Evolutionary conservation across 92 coral and sea anemone species (phyloP), one percentile per base, ranked within the genome.

Genomic region (Plumapathes pennacea): DNA sequence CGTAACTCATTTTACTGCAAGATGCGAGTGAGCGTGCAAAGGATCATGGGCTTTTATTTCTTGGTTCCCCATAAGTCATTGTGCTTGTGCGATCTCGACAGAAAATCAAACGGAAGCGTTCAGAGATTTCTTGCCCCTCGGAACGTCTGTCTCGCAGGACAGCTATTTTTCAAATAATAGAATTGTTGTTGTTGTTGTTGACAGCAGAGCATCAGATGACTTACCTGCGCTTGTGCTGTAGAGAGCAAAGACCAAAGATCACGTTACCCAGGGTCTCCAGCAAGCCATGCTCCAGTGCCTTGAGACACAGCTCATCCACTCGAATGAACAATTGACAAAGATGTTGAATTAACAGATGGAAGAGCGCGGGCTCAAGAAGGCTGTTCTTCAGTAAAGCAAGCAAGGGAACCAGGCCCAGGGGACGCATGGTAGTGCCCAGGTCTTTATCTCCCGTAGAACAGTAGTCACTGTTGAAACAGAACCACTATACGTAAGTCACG

Each of bases 211-310:
- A n/a, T n/a, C n/a, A n/a, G 47, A 14, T n/a, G 28, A 39, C 12
- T 27, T 67, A 92, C 98, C 89, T 77, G 21, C 81, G 79, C 13
- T 64, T 77, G 67, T 84, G 64, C 32, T 69, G 85, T 18, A 85
- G 54, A 10, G 74, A 41, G 30, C 94, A 78, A 36, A 92, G 59
- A 7, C 89, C 90, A 38, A 69, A 62, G 13, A 82, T 66, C 38
- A 85, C 94, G 53, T 88, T 92, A 37, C 88, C 82, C 17, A 92
- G 40, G 4, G 98, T 92, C 51, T 88, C 85, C 40, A 92, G 46
- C 50, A 92, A 70, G 25, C 98, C 98, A 27, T 92, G 90, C 30
- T 83, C 96, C 14, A 85, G 85, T 28, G 98, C 96, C 30, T 88
- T 77, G 4, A 92, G 68, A 39, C 89, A 78, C 61, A 91, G 79